phyloP scores from a whole-genome alignment of 2,888 invertebrate species.

The Rhamnusium bicolor region DNA sequence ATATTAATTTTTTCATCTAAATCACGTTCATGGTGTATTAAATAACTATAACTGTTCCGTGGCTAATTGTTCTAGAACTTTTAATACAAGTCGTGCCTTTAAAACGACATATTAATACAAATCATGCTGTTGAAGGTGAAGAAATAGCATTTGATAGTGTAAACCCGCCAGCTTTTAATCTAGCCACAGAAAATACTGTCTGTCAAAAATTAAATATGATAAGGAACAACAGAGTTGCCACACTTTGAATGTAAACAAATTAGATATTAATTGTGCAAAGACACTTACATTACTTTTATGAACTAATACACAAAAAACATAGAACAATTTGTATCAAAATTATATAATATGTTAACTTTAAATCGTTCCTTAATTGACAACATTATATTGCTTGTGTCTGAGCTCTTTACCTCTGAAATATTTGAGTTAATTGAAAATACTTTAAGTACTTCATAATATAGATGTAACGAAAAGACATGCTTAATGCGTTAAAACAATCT shows the following conservation, averaged over 20 bases:
- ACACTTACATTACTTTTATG: not conserved
- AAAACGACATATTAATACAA: too few relatives aligned
- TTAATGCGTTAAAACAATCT: constrained; percentile 5
- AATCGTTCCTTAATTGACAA: not conserved
- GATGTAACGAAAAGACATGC: not conserved
- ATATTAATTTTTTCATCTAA: too few relatives aligned
- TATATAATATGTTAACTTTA: not conserved
- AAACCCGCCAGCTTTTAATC: too few relatives aligned
- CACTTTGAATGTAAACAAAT: not conserved
- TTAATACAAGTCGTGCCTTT: too few relatives aligned
- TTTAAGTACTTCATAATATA: not conserved
- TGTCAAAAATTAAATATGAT: too few relatives aligned
- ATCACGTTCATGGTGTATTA: too few relatives aligned
- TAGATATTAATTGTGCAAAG: not conserved
- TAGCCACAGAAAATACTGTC: too few relatives aligned
- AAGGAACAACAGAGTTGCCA: too few relatives aligned
- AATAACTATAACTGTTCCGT: too few relatives aligned
- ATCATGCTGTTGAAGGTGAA: too few relatives aligned
- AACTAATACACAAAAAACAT: not conserved
- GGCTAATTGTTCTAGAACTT: too few relatives aligned
- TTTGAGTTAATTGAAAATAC: not conserved
- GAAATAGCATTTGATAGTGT: too few relatives aligned
- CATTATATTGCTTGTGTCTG: not conserved
- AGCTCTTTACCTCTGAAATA: not conserved
- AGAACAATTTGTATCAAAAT: not conserved